These are phyloP conservation scores for Rotaria socialis DNA, from an alignment of 2,888 invertebrate genomes.

Conservation along the genomic window DNA sequence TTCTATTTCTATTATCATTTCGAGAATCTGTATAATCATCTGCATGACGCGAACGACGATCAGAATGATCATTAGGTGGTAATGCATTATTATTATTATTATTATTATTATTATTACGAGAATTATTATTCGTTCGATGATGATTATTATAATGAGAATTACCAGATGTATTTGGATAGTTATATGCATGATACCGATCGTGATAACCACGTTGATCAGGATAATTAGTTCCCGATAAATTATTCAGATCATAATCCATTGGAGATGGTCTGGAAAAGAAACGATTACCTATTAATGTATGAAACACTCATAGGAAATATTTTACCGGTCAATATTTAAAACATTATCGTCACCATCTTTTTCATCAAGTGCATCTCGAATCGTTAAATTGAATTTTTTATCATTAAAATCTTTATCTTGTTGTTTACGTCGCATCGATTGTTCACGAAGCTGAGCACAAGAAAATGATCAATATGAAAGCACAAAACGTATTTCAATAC, in stretches of 20 bases:
- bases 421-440: slow-evolving; percentile 85
- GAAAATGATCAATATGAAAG: not conserved
- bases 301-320: too few species aligned
- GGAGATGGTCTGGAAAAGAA: not conserved
- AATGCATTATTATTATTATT: not conserved
- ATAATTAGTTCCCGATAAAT: not conserved
- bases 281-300: not conserved
- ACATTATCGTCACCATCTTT: slow-evolving; percentile 54
- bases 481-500: not conserved
- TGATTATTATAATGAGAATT: slow-evolving; percentile 8
- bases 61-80: not conserved
- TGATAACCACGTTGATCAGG: not conserved
- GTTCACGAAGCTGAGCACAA: slow-evolving; percentile 69
- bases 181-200: not conserved
- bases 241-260: not conserved
- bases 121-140: not conserved
- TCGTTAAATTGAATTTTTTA: slow-evolving; percentile 82
- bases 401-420: slow-evolving; percentile 91
- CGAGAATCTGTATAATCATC: not conserved
- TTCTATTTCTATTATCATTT: slow-evolving; percentile 3
- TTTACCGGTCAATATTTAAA: slow-evolving; percentile 39
- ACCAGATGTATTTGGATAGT: not conserved
- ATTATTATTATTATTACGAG: slow-evolving; percentile 7
- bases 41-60: not conserved
- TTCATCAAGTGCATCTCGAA: slow-evolving; percentile 70